Evolutionary conservation across 2,797 vertebrate species (phyloP), one percentile per base, ranked within the genome.

Genomic region (Hippocampus kuda): DNA sequence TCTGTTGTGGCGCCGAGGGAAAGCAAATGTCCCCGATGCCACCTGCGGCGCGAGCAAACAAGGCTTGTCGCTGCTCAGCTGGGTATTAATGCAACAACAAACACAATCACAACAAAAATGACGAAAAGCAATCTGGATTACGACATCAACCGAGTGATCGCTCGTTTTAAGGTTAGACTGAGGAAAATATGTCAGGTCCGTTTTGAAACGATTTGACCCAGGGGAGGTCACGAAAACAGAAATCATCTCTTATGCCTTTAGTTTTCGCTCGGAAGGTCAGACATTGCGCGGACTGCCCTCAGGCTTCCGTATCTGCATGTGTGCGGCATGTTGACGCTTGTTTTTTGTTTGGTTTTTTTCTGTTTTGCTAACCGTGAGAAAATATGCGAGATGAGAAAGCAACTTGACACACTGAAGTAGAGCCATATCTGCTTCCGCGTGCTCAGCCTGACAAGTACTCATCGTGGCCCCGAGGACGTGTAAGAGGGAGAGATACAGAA

Each of bases 31-130:
- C 83, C 75, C 79, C 56, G 38, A 77, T 75, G 80, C 79, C 85
- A 84, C 88, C 88, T 83, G 84, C 78, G 75, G 85, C 73, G 66
- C 75, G 57, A 74, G 74, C 70, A 81, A 85, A 83, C 79, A 72
- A 66, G 69, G 77, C 69, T 74, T 73, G 78, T 74, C 68, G n/a
- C 51, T 65, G 22, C 80, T 77, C 83, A 81, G 80, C 72, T 77
- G 77, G 77, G 64, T 67, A 67, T 71, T 71, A 71, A 80, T 68
- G 71, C 75, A 67, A 38, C 63, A 54, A 46, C 65, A 72, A 62
- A 48, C 34, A 3, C 34, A 80, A 70, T 72, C 75, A 66, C 63
- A 54, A 46, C 65, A 72, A 64, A 48, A 41, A 3, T 12, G 48
- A 68, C 65, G 11, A 10, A 48, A 57, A 44, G 57, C 30, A 51